Evolutionary conservation across 2,113 vertebrate species (phyloP).

Genomic region (Silurus glanis): DNA sequence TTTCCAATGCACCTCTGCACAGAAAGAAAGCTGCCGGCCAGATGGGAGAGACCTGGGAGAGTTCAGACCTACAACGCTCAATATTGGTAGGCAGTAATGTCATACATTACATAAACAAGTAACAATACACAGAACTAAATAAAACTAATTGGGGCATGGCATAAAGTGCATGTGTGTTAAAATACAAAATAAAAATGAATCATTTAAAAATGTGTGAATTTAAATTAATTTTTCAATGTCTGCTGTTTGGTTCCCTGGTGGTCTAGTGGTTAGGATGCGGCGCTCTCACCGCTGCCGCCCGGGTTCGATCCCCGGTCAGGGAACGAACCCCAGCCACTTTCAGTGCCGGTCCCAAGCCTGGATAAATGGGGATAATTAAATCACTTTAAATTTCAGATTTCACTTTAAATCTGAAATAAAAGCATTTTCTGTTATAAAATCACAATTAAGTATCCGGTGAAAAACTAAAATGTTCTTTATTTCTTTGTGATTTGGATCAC

Average conservation of each 20-base stretch:
- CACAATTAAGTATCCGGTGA: background rate
- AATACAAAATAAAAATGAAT: background rate
- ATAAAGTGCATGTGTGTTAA: background rate
- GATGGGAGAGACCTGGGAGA: slow-evolving; percentile 92
- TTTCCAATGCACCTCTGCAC: slow-evolving; percentile 27
- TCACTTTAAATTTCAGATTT: no score
- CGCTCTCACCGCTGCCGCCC: no score
- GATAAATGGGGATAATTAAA: no score
- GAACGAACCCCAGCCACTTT: no score
- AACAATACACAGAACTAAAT: background rate
- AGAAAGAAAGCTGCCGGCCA: slow-evolving; percentile 96
- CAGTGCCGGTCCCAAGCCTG: no score
- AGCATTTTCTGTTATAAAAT: background rate
- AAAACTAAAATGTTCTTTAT: background rate
- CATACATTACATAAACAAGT: background rate
- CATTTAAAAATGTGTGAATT: background rate
- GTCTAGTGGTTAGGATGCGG: no score
- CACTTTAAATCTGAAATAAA: background rate
- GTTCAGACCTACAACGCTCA: slow-evolving; percentile 93
- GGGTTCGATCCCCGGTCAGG: no score
- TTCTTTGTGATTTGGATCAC: background rate
- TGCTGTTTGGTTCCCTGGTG: background rate
- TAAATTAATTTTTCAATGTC: background rate
- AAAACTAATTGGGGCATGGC: background rate
- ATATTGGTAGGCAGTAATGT: slow-evolving; percentile 80